Percentiles rank a stretch among this genome's conserved stretches.
These are phyloP conservation scores for Coluber constrictor DNA, from an alignment of 2,797 vertebrate species.

Conservation along the genomic window DNA sequence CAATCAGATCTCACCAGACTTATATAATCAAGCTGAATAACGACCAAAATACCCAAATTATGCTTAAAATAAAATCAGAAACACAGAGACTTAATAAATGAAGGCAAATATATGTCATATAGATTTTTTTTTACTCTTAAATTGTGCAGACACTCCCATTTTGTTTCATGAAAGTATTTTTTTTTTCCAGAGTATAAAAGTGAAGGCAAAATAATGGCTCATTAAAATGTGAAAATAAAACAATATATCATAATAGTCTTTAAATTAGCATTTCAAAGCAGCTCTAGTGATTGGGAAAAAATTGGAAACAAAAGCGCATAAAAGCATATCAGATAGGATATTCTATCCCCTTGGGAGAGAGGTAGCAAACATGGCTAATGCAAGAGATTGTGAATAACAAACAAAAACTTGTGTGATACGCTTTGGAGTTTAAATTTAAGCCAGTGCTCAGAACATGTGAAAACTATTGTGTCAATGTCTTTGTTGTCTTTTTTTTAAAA, in stretches of 20 bases:
- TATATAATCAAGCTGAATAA: neutral
- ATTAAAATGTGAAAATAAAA: constrained; percentile 38
- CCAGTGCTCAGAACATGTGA: neutral
- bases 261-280: constrained; percentile 41
- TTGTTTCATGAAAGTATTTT: constrained; percentile 37
- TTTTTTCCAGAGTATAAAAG: constrained; percentile 34
- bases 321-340: neutral
- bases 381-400: constrained; percentile 18
- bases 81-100: neutral
- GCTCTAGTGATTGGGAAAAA: neutral
- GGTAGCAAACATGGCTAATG: constrained; percentile 16
- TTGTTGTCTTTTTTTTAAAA: neutral
- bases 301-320: constrained; percentile 7
- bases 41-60: neutral
- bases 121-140: neutral
- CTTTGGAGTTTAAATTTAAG: neutral
- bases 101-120: neutral
- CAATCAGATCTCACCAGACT: neutral
- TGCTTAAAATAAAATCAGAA: neutral
- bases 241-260: constrained; percentile 33
- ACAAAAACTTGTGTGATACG: neutral
- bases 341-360: neutral
- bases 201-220: constrained; percentile 30
- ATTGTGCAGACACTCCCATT: constrained; percentile 36
- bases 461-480: neutral